Percentiles rank a stretch among this genome's conserved stretches.
These are phyloP conservation scores for Ciconia boyciana DNA, from an alignment of 2,113 vertebrate species.

Conservation along the genomic window DNA sequence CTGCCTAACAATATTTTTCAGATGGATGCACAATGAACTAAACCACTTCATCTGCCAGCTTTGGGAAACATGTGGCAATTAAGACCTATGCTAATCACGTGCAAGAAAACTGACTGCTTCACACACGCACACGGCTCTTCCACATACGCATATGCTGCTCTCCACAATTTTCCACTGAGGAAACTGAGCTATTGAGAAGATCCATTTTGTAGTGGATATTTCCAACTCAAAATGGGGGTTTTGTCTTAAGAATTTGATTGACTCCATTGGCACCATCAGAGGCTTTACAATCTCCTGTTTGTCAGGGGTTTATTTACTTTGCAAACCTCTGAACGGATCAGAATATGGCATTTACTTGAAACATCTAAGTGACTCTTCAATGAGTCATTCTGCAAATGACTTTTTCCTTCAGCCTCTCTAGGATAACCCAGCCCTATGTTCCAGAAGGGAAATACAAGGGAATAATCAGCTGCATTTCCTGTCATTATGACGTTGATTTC, in stretches of 20 bases:
- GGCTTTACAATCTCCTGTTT: background rate
- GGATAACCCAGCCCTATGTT: background rate
- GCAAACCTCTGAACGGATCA: background rate
- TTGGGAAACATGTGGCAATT: background rate
- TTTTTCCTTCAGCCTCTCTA: conserved; percentile 1
- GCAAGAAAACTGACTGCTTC: background rate
- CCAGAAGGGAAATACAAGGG: background rate
- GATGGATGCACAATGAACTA: background rate
- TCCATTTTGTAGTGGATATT: background rate
- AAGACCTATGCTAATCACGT: background rate
- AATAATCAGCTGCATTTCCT: background rate
- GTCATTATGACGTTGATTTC: background rate
- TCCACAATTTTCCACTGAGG: background rate
- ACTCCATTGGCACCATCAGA: background rate
- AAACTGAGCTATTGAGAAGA: background rate
- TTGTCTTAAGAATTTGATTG: background rate
- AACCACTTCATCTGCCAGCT: background rate
- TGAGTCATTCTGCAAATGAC: background rate
- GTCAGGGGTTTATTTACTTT: background rate
- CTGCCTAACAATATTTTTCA: background rate
- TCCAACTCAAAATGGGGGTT: background rate
- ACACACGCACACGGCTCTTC: background rate
- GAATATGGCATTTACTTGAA: background rate
- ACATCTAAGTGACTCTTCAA: background rate
- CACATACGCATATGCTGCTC: background rate